A percentile compares a stretch with the other conserved stretches of the same genome.
phyloP scores from a whole-genome alignment of 2,888 invertebrate species.

The Leistus spinibarbis region DNA sequence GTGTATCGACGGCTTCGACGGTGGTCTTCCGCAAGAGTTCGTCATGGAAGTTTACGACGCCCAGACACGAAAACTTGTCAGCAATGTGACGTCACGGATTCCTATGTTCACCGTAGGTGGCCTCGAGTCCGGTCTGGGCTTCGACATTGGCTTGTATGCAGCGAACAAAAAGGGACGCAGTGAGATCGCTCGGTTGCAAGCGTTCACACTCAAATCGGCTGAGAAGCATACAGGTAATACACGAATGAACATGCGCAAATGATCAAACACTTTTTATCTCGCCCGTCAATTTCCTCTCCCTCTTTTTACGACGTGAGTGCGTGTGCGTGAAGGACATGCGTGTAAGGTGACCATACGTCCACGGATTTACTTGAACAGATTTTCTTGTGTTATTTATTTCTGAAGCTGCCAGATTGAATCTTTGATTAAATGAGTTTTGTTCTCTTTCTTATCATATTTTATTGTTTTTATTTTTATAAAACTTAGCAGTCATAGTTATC shows the following conservation, averaged over 20 bases:
- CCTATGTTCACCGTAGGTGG: constrained; percentile 71
- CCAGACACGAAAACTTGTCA: constrained; percentile 60
- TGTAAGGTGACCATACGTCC: not conserved
- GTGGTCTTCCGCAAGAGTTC: constrained; percentile 75
- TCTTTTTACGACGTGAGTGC: not conserved
- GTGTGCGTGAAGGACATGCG: not conserved
- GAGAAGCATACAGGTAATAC: constrained; percentile 74
- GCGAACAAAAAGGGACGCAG: constrained; percentile 76
- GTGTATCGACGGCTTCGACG: constrained; percentile 78
- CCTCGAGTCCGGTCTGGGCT: constrained; percentile 70
- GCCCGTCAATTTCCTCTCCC: not conserved
- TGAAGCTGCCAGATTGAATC: not conserved
- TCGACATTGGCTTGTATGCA: constrained; percentile 71
- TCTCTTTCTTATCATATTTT: too few relatives aligned
- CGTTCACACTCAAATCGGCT: constrained; percentile 74
- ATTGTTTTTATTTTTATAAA: too few relatives aligned
- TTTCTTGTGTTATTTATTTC: not conserved
- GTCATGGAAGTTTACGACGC: constrained; percentile 72
- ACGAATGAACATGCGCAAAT: not conserved
- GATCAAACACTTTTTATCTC: not conserved
- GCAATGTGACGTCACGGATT: constrained; percentile 63
- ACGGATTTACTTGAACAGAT: not conserved
- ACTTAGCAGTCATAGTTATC: too few relatives aligned
- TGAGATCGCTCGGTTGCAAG: constrained; percentile 67
- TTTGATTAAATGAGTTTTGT: too few relatives aligned